Base-by-base conservation (phyloP, 2,113 vertebrate species). In the Caretta caretta region DNA sequence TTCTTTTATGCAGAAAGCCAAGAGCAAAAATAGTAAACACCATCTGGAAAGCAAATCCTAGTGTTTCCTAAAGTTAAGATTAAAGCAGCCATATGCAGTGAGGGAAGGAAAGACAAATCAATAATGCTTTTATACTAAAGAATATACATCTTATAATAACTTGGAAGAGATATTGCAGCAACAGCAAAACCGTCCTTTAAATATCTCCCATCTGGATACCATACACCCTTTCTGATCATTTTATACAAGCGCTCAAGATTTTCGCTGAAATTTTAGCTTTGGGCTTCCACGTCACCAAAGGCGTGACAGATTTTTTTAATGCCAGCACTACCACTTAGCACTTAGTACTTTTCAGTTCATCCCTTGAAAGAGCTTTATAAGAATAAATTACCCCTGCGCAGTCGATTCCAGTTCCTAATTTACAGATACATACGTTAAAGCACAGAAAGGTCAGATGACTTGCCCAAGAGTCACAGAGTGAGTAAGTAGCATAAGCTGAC, bases 21-120 rank as follows among this genome's bases (percentile, higher is more conserved):
- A 80, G 49, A 65, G 13, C 31, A 80, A 65, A 29, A 80, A 54
- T n/a, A 78, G 56, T 35, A 93, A 94, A 94, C n/a, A 92, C 53
- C 46, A 94, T 80, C 84, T 91, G 82, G 84, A 95, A 96, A 96
- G 42, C 17, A 90, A 93, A 93, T 84, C 59, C 16, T 48, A 93
- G 19, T 19, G 62, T 25, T 89, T 89, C 38, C 38, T 62, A 76
- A 91, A 89, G 11, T 78, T 59, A 13, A 89, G 20, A 92, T 89
- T 87, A 94, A 94, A 94, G 51, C 42, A 83, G 35, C 42, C 19
- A 3, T 62, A 85, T 42, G 6, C 24, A 88, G 19, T 0, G 0
- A 48, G 46, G 29, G 59, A 94, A 95, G 83, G 49, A 59, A 90
- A 93, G 12, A 35, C 35, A 93, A 92, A 59, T 29, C 42, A 86